Conservation (phyloP, 2,113 vertebrate species). For the Ophiodon elongatus region DNA sequence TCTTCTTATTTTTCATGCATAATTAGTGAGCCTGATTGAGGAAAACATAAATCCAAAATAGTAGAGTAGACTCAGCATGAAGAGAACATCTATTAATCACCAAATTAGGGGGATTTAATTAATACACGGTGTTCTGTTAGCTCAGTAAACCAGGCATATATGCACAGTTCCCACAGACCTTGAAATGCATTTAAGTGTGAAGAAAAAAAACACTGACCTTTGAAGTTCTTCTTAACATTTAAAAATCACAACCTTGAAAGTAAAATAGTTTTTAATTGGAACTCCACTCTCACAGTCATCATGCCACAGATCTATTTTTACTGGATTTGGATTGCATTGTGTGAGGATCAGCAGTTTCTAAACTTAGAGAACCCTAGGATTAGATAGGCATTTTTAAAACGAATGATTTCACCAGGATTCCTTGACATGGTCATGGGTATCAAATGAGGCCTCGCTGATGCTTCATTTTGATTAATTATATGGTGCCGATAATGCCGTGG, state of each 20-base stretch:
- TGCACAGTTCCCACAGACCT: not conserved
- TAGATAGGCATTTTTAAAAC: not conserved
- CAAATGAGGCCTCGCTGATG: not conserved
- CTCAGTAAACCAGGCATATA: not conserved
- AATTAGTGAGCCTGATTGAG: conserved; percentile 1
- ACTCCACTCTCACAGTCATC: not conserved
- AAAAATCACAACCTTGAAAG: conserved; percentile 1
- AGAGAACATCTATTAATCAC: conserved; percentile 17
- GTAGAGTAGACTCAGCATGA: not conserved
- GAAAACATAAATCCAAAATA: conserved; percentile 6
- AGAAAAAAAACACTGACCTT: not conserved
- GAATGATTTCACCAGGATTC: not conserved
- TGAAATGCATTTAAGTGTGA: not conserved
- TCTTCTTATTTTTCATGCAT: not conserved
- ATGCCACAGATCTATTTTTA: not conserved
- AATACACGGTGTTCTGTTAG: not conserved
- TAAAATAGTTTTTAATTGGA: conserved; percentile 22
- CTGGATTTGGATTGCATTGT: not conserved
- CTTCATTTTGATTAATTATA: not conserved
- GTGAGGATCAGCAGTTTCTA: not conserved
- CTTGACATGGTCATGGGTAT: not conserved
- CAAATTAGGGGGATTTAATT: conserved; percentile 32
- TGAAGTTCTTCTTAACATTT: not conserved
- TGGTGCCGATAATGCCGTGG: not conserved
- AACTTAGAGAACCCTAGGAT: not conserved